These are phyloP conservation scores for Byasa hedistus DNA, from an alignment of 2,888 invertebrate species.

Conservation along the genomic window DNA sequence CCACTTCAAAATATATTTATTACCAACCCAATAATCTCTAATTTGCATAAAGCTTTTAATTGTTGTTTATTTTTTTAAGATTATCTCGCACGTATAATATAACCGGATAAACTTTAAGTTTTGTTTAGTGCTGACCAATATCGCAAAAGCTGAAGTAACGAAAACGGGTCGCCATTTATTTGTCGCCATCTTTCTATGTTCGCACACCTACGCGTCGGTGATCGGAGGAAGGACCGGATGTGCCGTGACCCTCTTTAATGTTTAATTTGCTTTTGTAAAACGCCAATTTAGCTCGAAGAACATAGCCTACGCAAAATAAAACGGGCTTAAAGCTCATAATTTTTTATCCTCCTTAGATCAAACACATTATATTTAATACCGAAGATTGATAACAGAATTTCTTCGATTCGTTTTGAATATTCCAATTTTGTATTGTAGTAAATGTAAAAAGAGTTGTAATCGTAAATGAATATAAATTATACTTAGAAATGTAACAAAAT, in stretches of 20 bases:
- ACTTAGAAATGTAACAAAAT: no score
- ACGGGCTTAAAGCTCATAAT: not conserved
- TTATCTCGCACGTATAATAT: not conserved
- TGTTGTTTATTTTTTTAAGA: not conserved
- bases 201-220: not conserved
- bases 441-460: no score
- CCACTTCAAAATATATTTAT: no score
- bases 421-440: no score
- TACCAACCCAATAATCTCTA: not conserved
- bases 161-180: not conserved
- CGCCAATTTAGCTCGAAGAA: constrained; percentile 2
- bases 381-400: not conserved
- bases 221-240: not conserved
- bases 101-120: not conserved
- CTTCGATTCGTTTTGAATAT: no score
- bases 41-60: constrained; percentile 2
- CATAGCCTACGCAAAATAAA: constrained; percentile 2
- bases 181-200: not conserved
- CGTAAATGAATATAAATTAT: no score
- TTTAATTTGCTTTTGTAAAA: constrained; percentile 25
- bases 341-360: not conserved
- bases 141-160: not conserved
- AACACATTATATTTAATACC: not conserved
- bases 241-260: constrained; percentile 20
- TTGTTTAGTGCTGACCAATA: not conserved